Conservation (phyloP, 23 tunicate genomes). For the Clavelina lepadiformis region DNA sequence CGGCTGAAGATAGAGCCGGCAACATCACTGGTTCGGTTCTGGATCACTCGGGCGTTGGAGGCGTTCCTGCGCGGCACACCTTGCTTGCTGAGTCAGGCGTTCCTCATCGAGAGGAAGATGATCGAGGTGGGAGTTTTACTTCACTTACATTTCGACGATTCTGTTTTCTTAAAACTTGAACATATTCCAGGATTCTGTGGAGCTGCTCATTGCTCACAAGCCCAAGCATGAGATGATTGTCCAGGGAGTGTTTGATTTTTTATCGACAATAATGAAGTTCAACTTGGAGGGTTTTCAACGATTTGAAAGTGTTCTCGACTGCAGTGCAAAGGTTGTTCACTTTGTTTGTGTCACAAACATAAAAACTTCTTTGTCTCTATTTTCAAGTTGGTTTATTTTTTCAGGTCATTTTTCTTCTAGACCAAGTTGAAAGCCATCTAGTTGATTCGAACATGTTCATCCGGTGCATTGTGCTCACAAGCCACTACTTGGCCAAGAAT, state of each 20-base stretch:
- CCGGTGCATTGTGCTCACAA: conserved; percentile 46
- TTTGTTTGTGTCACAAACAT: too few relatives aligned
- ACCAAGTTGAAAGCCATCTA: conserved; percentile 20
- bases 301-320: conserved; percentile 30
- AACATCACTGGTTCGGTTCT: conserved; percentile 40
- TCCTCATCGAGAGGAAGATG: conserved; percentile 33
- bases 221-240: conserved; percentile 28
- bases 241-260: conserved; percentile 48
- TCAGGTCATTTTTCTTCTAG: conserved; percentile 15
- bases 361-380: too few relatives aligned
- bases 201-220: conserved; percentile 2
- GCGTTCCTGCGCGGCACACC: conserved; percentile 62
- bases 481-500: neutral
- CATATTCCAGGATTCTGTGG: conserved; percentile 22
- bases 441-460: conserved; percentile 85
- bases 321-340: conserved; percentile 24
- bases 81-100: conserved; percentile 23
- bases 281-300: conserved; percentile 31
- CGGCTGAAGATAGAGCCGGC: conserved; percentile 13
- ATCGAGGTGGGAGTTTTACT: conserved; percentile 48
- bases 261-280: conserved; percentile 35
- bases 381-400: conserved; percentile 8
- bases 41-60: conserved; percentile 83
- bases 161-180: neutral
- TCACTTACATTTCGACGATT: neutral